Base-by-base conservation (phyloP, 2,888 invertebrate genomes). In the Cataglyphis livida region DNA sequence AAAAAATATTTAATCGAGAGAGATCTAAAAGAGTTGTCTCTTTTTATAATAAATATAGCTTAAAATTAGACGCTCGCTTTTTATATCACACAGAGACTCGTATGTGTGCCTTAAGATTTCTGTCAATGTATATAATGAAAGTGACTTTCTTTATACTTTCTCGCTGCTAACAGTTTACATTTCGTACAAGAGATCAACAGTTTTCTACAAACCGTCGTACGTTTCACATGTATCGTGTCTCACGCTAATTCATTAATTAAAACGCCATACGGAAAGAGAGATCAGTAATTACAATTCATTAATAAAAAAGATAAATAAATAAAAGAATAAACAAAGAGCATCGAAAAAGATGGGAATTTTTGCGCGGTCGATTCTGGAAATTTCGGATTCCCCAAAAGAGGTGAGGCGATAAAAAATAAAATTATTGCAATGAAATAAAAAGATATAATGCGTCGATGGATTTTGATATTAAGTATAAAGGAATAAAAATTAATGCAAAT, bases 111-210 rank as follows among this genome's bases (percentile, higher is more conserved):
- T n/a, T 25, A n/a, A 5, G 41, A 64, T 74, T 44, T 28, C 61
- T 61, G 25, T 28, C 6, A 15, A 44, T n/a, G 32, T 21, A 64
- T 65, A 64, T 65, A 74, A 64, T 74, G 90, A 90, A 91, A 89
- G 89, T 79, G 35, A 90, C 91, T 91, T 91, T 91, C 91, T 87
- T 91, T 75, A 21, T 86, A 89, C 91, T 91, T 91, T 91, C 91
- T 87, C 91, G 85, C 79, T 87, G 85, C 85, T 86, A 88, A 79
- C 64, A 38, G 70, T 54, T 44, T 41, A 12, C 21, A 25, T 35
- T 68, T 57, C 41, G 4, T 59, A 7, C 32, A 12, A n/a, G 28
- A 70, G 57, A 59, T 32, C 73, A 28, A 28, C 28, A 71, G 78
- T 71, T 44, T 32, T 18, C 78, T 44, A 18, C 18, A 15, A 18